Conservation (phyloP, 1,140 invertebrate species). For the Stratiolaelaps scimitus region DNA sequence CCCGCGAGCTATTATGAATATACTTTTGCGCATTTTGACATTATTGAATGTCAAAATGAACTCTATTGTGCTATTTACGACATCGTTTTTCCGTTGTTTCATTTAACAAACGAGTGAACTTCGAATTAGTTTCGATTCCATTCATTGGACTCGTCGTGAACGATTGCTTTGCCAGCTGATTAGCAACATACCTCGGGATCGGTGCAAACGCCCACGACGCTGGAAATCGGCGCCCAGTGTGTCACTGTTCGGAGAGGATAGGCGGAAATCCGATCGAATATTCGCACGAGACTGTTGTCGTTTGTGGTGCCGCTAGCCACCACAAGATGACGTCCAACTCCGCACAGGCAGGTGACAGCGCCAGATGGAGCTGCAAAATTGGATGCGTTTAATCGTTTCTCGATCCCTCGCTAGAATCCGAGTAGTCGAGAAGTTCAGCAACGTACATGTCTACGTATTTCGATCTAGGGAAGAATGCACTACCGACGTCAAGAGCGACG, state of each 20-base stretch:
- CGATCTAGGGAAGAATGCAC: too few relatives aligned
- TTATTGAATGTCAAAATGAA: too few relatives aligned
- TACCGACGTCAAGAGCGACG: too few relatives aligned
- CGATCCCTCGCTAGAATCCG: too few relatives aligned
- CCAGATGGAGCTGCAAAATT: background rate
- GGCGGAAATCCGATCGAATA: background rate
- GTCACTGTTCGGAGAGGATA: background rate
- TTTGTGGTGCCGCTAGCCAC: background rate
- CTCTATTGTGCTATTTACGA: too few relatives aligned
- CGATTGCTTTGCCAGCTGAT: background rate
- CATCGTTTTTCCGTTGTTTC: too few relatives aligned
- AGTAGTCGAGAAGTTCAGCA: too few relatives aligned
- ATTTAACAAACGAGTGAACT: background rate
- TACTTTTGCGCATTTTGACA: too few relatives aligned
- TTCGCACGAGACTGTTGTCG: background rate
- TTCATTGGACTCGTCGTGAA: background rate
- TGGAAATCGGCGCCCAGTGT: constrained; percentile 5
- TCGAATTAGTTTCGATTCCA: background rate
- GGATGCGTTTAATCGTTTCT: too few relatives aligned
- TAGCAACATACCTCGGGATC: background rate
- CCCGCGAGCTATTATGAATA: too few relatives aligned
- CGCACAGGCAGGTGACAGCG: background rate
- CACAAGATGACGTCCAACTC: background rate
- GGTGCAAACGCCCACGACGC: background rate
- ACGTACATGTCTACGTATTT: too few relatives aligned